Evolutionary conservation across 2,888 invertebrate genomes (phyloP), one percentile per base, ranked within the genome.

Genomic region (Phymatocera aterrima): DNA sequence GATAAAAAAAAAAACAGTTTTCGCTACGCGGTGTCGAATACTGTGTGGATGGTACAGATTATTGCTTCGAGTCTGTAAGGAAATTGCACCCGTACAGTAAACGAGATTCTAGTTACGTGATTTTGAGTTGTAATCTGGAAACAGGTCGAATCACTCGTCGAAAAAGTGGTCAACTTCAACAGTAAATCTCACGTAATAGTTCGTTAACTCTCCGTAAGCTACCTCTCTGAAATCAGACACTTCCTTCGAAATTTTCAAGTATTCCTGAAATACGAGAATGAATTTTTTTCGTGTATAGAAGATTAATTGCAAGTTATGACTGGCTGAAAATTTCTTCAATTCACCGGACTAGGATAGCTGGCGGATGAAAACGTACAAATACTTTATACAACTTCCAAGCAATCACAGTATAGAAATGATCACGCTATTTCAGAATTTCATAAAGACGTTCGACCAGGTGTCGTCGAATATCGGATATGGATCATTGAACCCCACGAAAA

Each of bases 291-390:
- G n/a, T n/a, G n/a, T n/a, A n/a, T n/a, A n/a, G n/a, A n/a, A n/a
- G n/a, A n/a, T n/a, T n/a, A n/a, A n/a, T n/a, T n/a, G n/a, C n/a
- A n/a, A n/a, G n/a, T n/a, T n/a, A n/a, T n/a, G n/a, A n/a, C n/a
- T n/a, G n/a, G n/a, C n/a, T n/a, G n/a, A 31, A 54, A 31, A 18
- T 51, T 15, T 3, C 4, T 54, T 51, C 1, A 85, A 83, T 78
- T 84, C 61, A 82, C 83, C 40, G 77, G 84, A 34, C 65, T 85
- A 6, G 83, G 82, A n/a, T 84, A 84, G 84, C 61, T 85, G 21
- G 83, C 79, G 37, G 84, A 84, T 54, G 60, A 80, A 43, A 81
- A 83, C 6, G 65, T 80, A 1, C 78, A 82, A 60, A 82, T 85
- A 0, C 18, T 84, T 74, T 84, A 83, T 78, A 70, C 84, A 2